Evolutionary conservation across 2,888 invertebrate genomes (phyloP).

Genomic region (Mactromeris polynyma): DNA sequence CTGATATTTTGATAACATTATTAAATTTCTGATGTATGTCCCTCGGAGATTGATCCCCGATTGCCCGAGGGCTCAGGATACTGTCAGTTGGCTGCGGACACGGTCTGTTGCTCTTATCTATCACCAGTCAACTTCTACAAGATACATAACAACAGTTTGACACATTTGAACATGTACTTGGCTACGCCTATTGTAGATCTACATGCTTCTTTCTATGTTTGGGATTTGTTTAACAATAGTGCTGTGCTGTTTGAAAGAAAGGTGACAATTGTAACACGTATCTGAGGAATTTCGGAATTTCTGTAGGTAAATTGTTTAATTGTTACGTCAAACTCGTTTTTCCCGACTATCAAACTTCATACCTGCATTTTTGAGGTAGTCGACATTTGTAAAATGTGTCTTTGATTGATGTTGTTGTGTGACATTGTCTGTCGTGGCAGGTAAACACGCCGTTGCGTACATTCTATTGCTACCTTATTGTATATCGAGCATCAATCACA

Average conservation of each 20-base stretch:
- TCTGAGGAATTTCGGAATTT: not conserved
- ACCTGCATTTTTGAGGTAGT: not conserved
- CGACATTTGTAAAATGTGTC: not conserved
- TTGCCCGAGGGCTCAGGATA: not conserved
- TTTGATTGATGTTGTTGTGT: not conserved
- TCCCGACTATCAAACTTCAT: not conserved
- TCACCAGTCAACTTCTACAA: constrained; percentile 22
- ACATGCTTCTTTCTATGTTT: not conserved
- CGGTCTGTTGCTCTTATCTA: constrained; percentile 9
- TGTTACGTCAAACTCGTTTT: not conserved
- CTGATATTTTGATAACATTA: not conserved
- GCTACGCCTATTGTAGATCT: not conserved
- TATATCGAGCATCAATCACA: too few relatives aligned
- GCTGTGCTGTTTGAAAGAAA: not conserved
- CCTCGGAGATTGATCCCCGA: not conserved
- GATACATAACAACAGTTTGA: constrained; percentile 1
- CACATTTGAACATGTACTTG: constrained; percentile 8
- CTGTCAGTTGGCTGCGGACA: not conserved
- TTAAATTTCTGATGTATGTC: constrained; percentile 1
- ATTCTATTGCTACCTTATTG: not conserved
- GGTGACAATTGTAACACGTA: not conserved
- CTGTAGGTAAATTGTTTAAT: not conserved
- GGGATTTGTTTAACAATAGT: not conserved
- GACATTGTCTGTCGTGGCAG: not conserved
- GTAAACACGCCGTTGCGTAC: not conserved